These are phyloP conservation scores for Odontophorus gujanensis DNA, from an alignment of 2,113 vertebrate species.

Conservation along the genomic window DNA sequence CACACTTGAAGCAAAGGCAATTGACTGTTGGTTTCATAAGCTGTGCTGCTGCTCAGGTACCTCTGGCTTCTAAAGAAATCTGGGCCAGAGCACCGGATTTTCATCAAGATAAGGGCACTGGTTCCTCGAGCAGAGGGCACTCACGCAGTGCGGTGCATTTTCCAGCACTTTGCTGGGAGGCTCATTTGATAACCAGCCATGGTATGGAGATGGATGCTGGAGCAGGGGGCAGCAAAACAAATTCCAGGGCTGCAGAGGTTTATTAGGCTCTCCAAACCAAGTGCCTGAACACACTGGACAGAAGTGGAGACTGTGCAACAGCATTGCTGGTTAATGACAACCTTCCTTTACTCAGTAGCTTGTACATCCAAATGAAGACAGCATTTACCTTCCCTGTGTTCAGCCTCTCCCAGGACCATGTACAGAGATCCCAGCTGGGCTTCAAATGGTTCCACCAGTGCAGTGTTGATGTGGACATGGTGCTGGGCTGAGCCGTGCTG, in stretches of 20 bases:
- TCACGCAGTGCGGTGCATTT: not conserved
- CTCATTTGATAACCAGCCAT: not conserved
- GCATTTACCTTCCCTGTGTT: constrained; percentile 82
- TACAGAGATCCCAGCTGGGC: constrained; percentile 87
- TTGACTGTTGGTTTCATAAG: not conserved
- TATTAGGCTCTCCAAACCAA: not conserved
- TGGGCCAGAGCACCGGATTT: not conserved
- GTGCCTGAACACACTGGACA: not conserved
- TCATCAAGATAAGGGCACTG: not conserved
- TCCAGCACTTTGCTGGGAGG: not conserved
- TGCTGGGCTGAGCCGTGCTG: constrained; percentile 81
- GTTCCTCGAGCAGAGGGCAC: not conserved
- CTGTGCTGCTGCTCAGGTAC: not conserved
- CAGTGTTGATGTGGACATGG: constrained; percentile 80
- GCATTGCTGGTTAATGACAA: not conserved
- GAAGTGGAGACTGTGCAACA: not conserved
- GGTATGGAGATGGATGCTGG: not conserved
- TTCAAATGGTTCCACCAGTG: constrained; percentile 90
- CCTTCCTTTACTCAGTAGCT: no score
- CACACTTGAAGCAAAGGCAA: fast-evolving
- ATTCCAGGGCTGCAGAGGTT: not conserved
- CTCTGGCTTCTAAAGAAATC: not conserved
- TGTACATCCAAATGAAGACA: not conserved
- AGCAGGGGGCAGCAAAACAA: not conserved
- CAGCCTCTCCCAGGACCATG: constrained; percentile 87